Evolutionary conservation across 2,113 vertebrate genomes (phyloP), one percentile per base, ranked within the genome.

Genomic region (Notothenia coriiceps): DNA sequence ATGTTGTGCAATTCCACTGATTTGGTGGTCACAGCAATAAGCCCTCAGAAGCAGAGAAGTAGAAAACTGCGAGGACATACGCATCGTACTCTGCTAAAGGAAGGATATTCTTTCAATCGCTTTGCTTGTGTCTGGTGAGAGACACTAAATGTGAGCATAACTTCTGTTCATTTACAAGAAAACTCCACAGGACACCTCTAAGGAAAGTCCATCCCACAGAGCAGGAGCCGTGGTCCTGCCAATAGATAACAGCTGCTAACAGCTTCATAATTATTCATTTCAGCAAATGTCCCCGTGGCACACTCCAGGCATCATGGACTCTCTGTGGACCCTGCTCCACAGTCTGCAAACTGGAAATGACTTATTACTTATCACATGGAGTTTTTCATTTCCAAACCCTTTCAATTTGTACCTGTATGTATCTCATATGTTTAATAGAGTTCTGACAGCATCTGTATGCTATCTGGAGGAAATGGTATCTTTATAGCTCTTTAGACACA

Each of bases 401-500:
- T 44, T 10, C 1, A 5, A 40, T 64, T 25, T 44, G 6, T 12
- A 40, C 52, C 25, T 52, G 54, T 52, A 82, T 57, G 44, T 63
- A 33, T 75, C 33, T 69, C 33, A 46, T 78, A 51, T 65, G 68
- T 74, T 56, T 49, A 40, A 43, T 20, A 65, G 29, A 69, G 80
- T 71, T 77, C 69, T 86, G 46, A 50, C 60, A 62, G 25, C 50
- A 54, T 75, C 9, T 82, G 40, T 61, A 78, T 52, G 62, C 35
- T 65, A 15, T 79, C 6, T 70, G 70, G 71, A 65, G 40, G 57
- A 85, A 73, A 65, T 40, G 14, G 40, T 70, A 6, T 62, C 60
- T 46, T 25, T 68, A 86, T 74, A 79, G 44, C 64, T 88, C 83
- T 66, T 66, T 79, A 52, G 25, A 77, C 88, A 92, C 50, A 92